Evolutionary conservation across 2,113 vertebrate species (phyloP).

Genomic region (Tetraodon nigroviridis): DNA sequence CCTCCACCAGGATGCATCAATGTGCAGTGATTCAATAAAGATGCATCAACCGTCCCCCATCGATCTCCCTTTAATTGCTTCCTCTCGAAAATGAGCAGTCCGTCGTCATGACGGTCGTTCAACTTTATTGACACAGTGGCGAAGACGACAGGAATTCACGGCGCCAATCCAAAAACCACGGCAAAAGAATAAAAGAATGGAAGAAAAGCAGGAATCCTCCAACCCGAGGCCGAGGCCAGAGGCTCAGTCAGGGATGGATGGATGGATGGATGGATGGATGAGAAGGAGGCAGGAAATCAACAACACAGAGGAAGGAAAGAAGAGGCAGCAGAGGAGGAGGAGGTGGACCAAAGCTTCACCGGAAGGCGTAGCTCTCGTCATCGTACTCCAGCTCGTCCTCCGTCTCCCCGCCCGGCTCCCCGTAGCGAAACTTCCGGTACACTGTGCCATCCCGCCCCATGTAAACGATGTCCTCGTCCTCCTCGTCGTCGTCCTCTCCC

Average conservation of each 20-base stretch:
- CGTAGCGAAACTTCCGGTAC: conserved; percentile 91
- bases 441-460: conserved; percentile 94
- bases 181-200: no score
- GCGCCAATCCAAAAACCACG: no score
- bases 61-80: no score
- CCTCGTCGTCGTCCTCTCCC: conserved; percentile 73
- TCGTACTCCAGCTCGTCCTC: conserved; percentile 92
- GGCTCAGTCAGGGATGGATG: conserved; percentile 35
- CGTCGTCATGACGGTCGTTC: no score
- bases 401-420: conserved; percentile 83
- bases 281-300: conserved; percentile 19
- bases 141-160: no score
- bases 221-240: neutral
- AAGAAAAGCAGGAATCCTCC: no score
- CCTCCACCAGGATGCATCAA: no score
- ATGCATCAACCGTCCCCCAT: no score
- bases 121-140: no score
- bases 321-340: neutral
- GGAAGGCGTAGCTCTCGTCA: conserved; percentile 90
- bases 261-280: no score
- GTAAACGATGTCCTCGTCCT: conserved; percentile 92
- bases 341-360: conserved; percentile 60
- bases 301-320: conserved; percentile 11
- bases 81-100: no score
- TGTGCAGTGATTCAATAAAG: no score